Conservation (phyloP, 1,140 invertebrate species). For the Idris sp. region DNA sequence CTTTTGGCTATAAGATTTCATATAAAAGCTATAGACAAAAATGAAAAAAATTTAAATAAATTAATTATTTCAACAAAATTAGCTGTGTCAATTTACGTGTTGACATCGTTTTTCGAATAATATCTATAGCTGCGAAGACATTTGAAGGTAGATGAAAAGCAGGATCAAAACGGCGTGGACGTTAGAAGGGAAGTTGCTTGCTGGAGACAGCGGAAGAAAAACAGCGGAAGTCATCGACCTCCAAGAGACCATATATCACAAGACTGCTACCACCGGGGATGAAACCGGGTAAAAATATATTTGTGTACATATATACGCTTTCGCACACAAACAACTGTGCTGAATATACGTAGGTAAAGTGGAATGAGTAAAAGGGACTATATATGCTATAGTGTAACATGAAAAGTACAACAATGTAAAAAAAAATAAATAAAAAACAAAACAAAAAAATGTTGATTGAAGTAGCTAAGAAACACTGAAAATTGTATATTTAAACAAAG, state of each 20-base stretch:
- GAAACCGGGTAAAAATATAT: constrained; percentile 62
- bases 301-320: constrained; percentile 48
- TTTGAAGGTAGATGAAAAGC: constrained; percentile 62
- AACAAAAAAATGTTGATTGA: constrained; percentile 38
- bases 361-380: constrained; percentile 68
- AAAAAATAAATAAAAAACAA: constrained; percentile 5
- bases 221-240: constrained; percentile 87
- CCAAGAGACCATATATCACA: constrained; percentile 84
- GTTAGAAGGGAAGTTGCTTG: constrained; percentile 77
- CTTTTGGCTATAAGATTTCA: too few relatives aligned
- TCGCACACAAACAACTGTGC: constrained; percentile 26
- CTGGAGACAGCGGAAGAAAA: constrained; percentile 83
- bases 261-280: constrained; percentile 71
- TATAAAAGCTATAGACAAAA: too few relatives aligned
- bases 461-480: constrained; percentile 23
- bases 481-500: constrained; percentile 10
- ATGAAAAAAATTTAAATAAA: too few relatives aligned
- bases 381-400: constrained; percentile 51
- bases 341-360: constrained; percentile 60
- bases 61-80: constrained; percentile 23
- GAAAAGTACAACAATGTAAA: constrained; percentile 59
- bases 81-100: constrained; percentile 20
- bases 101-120: constrained; percentile 62
- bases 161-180: constrained; percentile 64
- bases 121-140: constrained; percentile 68